These are phyloP conservation scores for Bombyx mandarina DNA, from an alignment of 1,140 invertebrate species.

Conservation along the genomic window DNA sequence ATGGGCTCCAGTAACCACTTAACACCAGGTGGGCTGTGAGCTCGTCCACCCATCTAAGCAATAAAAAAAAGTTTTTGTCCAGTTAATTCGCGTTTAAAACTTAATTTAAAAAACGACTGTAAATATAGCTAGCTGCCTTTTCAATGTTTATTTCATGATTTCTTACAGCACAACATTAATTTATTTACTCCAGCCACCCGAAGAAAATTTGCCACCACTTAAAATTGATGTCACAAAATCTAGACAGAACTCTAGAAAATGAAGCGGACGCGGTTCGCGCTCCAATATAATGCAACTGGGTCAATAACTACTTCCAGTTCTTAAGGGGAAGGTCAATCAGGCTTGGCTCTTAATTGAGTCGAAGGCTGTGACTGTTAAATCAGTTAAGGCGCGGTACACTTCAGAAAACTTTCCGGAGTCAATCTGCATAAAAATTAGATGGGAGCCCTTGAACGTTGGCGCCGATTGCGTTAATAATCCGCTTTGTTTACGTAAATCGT, in stretches of 20 bases:
- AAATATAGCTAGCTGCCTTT: too few relatives aligned
- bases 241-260: conserved; percentile 2
- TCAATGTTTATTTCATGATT: too few relatives aligned
- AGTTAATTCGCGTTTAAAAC: too few relatives aligned
- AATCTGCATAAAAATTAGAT: conserved; percentile 30
- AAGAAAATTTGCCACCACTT: neutral
- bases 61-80: too few relatives aligned
- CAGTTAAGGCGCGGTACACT: conserved; percentile 21
- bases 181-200: neutral
- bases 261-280: neutral
- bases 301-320: conserved; percentile 10
- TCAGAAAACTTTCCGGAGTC: conserved; percentile 25
- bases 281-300: conserved; percentile 9
- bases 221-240: conserved; percentile 4
- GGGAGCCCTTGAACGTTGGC: conserved; percentile 12
- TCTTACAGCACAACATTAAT: neutral
- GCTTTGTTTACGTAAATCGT: conserved; percentile 11
- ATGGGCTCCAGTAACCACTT: too few relatives aligned
- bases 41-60: too few relatives aligned
- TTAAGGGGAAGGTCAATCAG: conserved; percentile 15
- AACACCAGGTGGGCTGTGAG: too few relatives aligned
- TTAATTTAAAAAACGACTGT: too few relatives aligned
- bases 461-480: conserved; percentile 26
- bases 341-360: conserved; percentile 14
- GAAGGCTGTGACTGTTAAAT: conserved; percentile 20